Conservation (phyloP, 2,797 vertebrate genomes). For the Aulostomus chinensis region DNA sequence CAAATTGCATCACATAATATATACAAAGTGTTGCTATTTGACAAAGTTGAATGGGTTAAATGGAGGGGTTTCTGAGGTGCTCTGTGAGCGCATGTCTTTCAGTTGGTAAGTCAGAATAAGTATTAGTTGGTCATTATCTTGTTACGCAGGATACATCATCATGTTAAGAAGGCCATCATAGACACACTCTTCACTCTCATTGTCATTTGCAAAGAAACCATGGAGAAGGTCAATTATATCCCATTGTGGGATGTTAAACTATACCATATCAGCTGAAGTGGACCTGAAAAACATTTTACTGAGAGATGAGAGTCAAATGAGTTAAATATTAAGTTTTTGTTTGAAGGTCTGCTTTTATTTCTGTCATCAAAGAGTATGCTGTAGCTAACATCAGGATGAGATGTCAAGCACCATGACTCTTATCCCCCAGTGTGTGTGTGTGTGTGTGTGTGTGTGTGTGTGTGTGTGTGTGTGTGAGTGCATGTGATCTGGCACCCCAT, state of each 20-base stretch:
- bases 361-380: conserved; percentile 12
- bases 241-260: not conserved
- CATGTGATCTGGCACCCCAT: conserved; percentile 1
- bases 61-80: too few relatives aligned
- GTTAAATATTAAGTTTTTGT: not conserved
- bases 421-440: conserved; percentile 15
- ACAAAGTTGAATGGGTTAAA: too few relatives aligned
- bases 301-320: not conserved
- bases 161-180: too few relatives aligned
- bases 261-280: not conserved
- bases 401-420: conserved; percentile 23
- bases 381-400: conserved; percentile 30
- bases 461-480: conserved; percentile 1
- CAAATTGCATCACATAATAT: too few relatives aligned
- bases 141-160: too few relatives aligned
- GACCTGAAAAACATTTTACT: not conserved
- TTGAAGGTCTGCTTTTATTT: conserved; percentile 5
- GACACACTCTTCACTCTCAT: too few relatives aligned
- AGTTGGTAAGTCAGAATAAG: too few relatives aligned
- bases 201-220: too few relatives aligned
- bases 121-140: too few relatives aligned
- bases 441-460: conserved; percentile 7
- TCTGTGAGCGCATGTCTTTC: too few relatives aligned
- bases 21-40: too few relatives aligned
- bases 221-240: not conserved